These are phyloP conservation scores for Catocala nupta DNA, from an alignment of 2,888 invertebrate genomes.

Conservation along the genomic window DNA sequence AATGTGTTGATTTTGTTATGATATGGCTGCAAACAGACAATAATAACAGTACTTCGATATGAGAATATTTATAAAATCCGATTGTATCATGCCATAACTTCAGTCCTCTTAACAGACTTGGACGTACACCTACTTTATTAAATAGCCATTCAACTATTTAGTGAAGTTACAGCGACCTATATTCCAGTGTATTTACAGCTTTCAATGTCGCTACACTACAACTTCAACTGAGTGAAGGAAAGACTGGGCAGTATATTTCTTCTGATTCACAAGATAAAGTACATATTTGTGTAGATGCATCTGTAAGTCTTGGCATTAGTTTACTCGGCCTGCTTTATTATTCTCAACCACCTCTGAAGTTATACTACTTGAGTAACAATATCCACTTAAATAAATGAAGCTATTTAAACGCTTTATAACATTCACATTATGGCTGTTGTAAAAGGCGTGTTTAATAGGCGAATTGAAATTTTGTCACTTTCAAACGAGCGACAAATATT, in stretches of 20 bases:
- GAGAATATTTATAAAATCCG: background rate
- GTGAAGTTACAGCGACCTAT: conserved; percentile 60
- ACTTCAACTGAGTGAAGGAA: conserved; percentile 29
- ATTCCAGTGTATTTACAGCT: conserved; percentile 51
- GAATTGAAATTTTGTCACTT: conserved; percentile 34
- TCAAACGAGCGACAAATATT: conserved; percentile 23
- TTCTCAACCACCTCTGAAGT: conserved; percentile 52
- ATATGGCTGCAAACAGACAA: background rate
- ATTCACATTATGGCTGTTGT: conserved; percentile 28
- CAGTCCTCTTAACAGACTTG: conserved; percentile 47
- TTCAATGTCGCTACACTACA: conserved; percentile 38
- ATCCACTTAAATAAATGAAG: conserved; percentile 35
- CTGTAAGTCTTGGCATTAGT: conserved; percentile 51
- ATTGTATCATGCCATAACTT: conserved; percentile 41
- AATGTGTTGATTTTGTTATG: background rate
- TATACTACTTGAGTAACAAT: conserved; percentile 37
- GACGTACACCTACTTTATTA: conserved; percentile 62
- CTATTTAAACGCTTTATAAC: conserved; percentile 43
- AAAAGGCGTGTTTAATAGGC: conserved; percentile 19
- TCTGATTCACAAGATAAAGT: conserved; percentile 28
- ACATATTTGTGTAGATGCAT: conserved; percentile 31
- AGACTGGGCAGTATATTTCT: conserved; percentile 33
- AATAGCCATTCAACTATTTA: conserved; percentile 62
- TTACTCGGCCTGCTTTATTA: conserved; percentile 58
- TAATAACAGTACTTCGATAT: background rate